Percentiles rank a stretch among this genome's conserved stretches.
Evolutionary conservation across 2,113 vertebrate species (phyloP).

Genomic region (Puma concolor): DNA sequence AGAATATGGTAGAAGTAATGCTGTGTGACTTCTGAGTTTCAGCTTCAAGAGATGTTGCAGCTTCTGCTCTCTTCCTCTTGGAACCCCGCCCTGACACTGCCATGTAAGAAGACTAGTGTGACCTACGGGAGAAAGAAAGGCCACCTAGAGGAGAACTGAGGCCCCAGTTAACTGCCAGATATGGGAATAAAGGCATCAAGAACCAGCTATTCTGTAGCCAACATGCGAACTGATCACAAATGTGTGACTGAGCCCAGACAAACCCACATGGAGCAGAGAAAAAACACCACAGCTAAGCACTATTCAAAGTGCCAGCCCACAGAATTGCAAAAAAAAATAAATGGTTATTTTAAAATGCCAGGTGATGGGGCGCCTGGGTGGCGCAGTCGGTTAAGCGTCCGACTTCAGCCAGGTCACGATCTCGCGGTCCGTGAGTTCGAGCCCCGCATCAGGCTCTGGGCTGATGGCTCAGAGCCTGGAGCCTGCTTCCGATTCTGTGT

Average conservation of each 20-base stretch:
- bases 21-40: too few relatives aligned
- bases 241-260: background rate
- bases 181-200: fast-evolving
- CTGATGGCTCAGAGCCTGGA: too few relatives aligned
- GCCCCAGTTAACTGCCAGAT: background rate
- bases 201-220: background rate
- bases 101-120: background rate
- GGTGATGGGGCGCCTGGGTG: too few relatives aligned
- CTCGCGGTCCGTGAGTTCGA: too few relatives aligned
- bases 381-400: too few relatives aligned
- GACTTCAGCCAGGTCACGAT: too few relatives aligned
- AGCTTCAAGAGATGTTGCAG: background rate
- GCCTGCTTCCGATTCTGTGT: too few relatives aligned
- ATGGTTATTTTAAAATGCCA: background rate
- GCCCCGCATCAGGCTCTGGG: too few relatives aligned
- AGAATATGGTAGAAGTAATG: too few relatives aligned
- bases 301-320: background rate
- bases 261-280: background rate
- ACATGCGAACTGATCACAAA: background rate
- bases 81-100: background rate
- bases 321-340: background rate
- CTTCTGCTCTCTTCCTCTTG: background rate
- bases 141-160: background rate
- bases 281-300: background rate
- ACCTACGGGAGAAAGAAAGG: background rate